Evolutionary conservation across 2,113 vertebrate species (phyloP).

Genomic region (Gopherus flavomarginatus): DNA sequence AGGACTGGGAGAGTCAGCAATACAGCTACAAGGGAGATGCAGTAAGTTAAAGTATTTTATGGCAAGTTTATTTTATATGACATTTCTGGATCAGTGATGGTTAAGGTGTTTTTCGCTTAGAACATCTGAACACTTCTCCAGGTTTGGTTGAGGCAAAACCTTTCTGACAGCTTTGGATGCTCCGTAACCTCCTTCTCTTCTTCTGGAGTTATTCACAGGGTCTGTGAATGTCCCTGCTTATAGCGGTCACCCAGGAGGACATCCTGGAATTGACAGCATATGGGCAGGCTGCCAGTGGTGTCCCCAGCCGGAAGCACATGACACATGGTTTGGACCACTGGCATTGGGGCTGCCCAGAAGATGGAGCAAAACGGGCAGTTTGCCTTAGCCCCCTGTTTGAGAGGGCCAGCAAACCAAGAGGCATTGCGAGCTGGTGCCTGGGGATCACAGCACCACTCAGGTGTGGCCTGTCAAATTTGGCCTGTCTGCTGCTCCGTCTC

Average conservation of each 20-base stretch:
- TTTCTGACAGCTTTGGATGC: not conserved
- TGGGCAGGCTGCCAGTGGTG: not conserved
- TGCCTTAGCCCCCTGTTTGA: no score
- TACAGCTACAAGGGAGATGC: not conserved
- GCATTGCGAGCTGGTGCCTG: no score
- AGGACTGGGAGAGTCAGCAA: not conserved
- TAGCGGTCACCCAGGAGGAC: not conserved
- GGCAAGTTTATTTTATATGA: no score
- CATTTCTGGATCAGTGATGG: no score
- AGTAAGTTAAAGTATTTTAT: no score
- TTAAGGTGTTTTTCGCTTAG: not conserved
- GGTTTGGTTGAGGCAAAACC: not conserved
- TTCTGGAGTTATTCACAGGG: not conserved
- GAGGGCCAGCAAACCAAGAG: no score
- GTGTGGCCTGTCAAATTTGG: not conserved
- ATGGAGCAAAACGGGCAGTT: no score
- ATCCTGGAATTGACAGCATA: not conserved
- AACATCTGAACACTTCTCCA: constrained; percentile 11
- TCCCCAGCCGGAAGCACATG: no score
- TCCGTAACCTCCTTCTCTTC: not conserved
- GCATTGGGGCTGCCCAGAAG: no score
- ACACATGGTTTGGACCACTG: no score
- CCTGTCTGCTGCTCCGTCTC: not conserved
- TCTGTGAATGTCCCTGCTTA: not conserved
- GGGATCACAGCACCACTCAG: not conserved